Conservation (phyloP, 2,113 vertebrate species). For the Embiotoca jacksoni region DNA sequence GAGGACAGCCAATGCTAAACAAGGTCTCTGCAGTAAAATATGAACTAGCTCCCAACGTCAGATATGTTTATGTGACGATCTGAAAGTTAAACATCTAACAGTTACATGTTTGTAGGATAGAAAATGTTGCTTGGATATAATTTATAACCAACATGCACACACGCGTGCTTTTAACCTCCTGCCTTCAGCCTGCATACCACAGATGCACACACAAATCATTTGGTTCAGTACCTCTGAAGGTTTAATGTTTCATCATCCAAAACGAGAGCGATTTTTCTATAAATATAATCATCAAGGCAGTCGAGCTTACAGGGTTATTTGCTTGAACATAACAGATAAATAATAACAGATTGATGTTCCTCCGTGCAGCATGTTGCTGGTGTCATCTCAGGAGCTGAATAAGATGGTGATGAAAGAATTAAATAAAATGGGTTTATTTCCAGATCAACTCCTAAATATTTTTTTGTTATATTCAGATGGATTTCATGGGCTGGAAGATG, state of each 20-base stretch:
- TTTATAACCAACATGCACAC: not conserved
- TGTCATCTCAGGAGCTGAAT: slow-evolving; percentile 21
- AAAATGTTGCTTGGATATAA: slow-evolving; percentile 6
- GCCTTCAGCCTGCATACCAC: not conserved
- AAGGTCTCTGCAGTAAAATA: too few relatives aligned
- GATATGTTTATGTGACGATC: not conserved
- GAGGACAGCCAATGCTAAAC: too few relatives aligned
- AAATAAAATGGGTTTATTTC: slow-evolving; percentile 34
- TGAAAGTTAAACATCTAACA: not conserved
- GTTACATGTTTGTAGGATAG: not conserved
- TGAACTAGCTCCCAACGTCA: not conserved
- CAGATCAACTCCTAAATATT: slow-evolving; percentile 12
- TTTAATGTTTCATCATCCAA: slow-evolving; percentile 51
- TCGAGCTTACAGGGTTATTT: slow-evolving; percentile 40
- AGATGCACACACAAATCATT: slow-evolving; percentile 4
- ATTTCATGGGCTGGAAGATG: slow-evolving; percentile 18
- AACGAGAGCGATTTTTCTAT: slow-evolving; percentile 41
- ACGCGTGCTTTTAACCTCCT: not conserved
- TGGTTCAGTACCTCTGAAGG: slow-evolving; percentile 14
- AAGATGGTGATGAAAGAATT: slow-evolving; percentile 26
- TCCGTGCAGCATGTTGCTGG: slow-evolving; percentile 1
- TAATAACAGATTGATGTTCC: slow-evolving; percentile 50
- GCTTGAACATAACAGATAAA: slow-evolving; percentile 1
- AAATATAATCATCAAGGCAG: slow-evolving; percentile 37
- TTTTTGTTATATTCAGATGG: slow-evolving; percentile 12